These are phyloP conservation scores for Stichodactyla helianthus DNA, from an alignment of 64 coral and sea anemone genomes.

Conservation along the genomic window DNA sequence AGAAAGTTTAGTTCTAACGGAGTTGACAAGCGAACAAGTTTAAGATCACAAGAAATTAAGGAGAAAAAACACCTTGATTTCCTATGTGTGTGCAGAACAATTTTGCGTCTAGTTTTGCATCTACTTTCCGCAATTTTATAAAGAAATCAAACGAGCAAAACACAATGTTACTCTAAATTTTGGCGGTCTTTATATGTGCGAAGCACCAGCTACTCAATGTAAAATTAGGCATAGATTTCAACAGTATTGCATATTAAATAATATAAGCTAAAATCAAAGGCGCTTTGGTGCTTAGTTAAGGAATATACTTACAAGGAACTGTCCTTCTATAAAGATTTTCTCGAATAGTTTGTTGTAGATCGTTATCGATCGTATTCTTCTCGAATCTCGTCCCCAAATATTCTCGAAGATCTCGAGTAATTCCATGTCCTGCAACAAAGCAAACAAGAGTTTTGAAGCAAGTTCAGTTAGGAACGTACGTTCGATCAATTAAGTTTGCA, in stretches of 20 bases:
- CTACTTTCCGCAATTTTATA: not conserved
- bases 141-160: not conserved
- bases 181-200: no score
- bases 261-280: not conserved
- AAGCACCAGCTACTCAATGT: not conserved
- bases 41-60: not conserved
- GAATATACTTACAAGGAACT: slow-evolving; percentile 79
- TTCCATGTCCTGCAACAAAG: slow-evolving; percentile 67
- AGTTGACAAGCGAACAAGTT: not conserved
- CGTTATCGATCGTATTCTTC: slow-evolving; percentile 64
- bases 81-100: not conserved
- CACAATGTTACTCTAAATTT: not conserved
- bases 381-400: slow-evolving; percentile 83
- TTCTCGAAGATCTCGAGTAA: slow-evolving; percentile 78
- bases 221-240: not conserved
- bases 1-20: not conserved
- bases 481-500: not conserved
- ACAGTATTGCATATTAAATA: not conserved
- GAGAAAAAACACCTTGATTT: not conserved
- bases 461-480: not conserved
- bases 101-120: not conserved
- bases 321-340: slow-evolving; percentile 94
- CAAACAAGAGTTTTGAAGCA: not conserved
- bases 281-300: not conserved
- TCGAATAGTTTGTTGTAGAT: slow-evolving; percentile 90